These are phyloP conservation scores for Myrmecobius fasciatus DNA, from an alignment of 2,113 vertebrate genomes.

Conservation along the genomic window DNA sequence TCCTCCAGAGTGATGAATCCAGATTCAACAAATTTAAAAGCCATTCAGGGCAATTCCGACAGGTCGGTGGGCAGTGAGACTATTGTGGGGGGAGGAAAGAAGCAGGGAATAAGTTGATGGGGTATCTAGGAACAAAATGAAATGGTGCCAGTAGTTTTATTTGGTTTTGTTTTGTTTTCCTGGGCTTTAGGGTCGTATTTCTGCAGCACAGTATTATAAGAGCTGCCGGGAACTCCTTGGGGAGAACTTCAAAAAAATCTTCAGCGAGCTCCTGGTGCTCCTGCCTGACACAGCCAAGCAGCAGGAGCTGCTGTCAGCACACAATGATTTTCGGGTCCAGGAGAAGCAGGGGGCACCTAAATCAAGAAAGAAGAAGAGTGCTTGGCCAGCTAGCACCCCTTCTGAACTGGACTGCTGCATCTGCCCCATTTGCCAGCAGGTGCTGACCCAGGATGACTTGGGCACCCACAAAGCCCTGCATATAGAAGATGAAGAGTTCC, in stretches of 20 bases:
- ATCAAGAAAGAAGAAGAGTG: constrained; percentile 91
- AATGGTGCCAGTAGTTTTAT: neutral
- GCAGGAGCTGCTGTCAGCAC: constrained; percentile 95
- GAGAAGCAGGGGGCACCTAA: constrained; percentile 86
- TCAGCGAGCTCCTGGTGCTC: constrained; percentile 94
- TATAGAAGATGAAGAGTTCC: constrained; percentile 92
- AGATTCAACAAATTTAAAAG: constrained; percentile 96
- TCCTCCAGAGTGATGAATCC: constrained; percentile 92
- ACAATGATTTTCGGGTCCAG: constrained; percentile 86
- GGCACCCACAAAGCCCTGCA: constrained; percentile 93
- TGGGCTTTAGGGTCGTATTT: constrained; percentile 89
- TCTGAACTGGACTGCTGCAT: constrained; percentile 92
- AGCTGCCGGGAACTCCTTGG: constrained; percentile 92
- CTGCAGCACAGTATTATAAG: constrained; percentile 93
- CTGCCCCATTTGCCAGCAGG: constrained; percentile 95
- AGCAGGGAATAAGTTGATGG: neutral
- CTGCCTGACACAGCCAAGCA: constrained; percentile 94
- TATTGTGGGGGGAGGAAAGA: neutral
- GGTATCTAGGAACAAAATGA: neutral
- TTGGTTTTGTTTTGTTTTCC: neutral
- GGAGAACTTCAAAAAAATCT: constrained; percentile 92
- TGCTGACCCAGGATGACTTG: constrained; percentile 92
- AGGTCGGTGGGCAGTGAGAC: constrained; percentile 83
- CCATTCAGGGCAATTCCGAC: constrained; percentile 96
- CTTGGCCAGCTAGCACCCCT: constrained; percentile 86